Base-by-base conservation (phyloP, 2,888 invertebrate genomes). In the Chymomyza fuscimana region DNA sequence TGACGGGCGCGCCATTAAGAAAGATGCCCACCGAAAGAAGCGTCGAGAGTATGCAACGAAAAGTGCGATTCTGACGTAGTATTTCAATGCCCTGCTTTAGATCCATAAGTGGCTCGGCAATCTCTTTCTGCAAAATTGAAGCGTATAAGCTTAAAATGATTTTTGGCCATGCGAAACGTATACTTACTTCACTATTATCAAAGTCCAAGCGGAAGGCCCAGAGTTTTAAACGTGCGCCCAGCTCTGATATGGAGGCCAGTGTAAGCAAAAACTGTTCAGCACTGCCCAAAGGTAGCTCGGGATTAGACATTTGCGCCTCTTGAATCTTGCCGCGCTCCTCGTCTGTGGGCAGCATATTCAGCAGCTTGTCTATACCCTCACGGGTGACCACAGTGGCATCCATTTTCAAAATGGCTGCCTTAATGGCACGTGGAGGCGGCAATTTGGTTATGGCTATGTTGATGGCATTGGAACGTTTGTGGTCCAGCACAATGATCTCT, bases 161-260 rank as follows among this genome's bases (percentile, higher is more conserved):
- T 19, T 9, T 36, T 25, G 6, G 5, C 15, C 1, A 0, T n/a
- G 22, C 1, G n/a, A 2, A 0, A 2, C 4, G 4, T n/a, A 25
- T 22, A 74, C 87, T 88, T 92, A 97, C 97, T 93, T 99, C 99
- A 87, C 97, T 95, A 92, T 96, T 96, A 92, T 99, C 99, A 92
- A 98, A 99, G 93, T 99, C 99, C 80, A 99, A 93, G 92, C 99
- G 99, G 93, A 99, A 99, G 74, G 98, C 96, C 99, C 99, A 99
- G 75, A 99, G 94, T 91, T 97, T 97, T 36, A 99, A 94, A 83
- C 99, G 93, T 59, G 98, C 97, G 63, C 97, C 95, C 73, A 99
- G 93, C 93, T 99, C 99, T 58, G 97, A 97, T 82, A 99, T 98
- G 61, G 98, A 97, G 46, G 98, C 97, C 78, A 99, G 93, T 22